Evolutionary conservation across 2,113 vertebrate genomes (phyloP).

Genomic region (Siniperca chuatsi): DNA sequence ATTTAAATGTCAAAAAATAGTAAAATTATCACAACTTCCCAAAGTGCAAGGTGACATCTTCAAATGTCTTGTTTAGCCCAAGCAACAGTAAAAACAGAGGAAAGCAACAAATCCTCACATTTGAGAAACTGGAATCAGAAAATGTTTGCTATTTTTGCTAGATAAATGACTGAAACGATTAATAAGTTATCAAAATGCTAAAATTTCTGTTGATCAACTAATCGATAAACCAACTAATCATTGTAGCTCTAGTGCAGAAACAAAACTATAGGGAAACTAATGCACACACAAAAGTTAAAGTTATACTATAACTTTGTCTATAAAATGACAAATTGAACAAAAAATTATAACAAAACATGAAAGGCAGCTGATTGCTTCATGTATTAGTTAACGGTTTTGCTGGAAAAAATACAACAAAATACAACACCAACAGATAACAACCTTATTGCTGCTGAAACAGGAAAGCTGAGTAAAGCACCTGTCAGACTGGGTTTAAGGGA

Average conservation of each 20-base stretch:
- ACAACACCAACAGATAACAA: slow-evolving; percentile 16
- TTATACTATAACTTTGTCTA: neutral
- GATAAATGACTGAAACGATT: neutral
- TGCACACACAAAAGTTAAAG: neutral
- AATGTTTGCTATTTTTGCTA: neutral
- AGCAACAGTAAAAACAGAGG: neutral
- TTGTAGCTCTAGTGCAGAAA: neutral
- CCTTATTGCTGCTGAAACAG: slow-evolving; percentile 36
- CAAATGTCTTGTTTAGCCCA: neutral
- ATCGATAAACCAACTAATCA: neutral
- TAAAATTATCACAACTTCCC: neutral
- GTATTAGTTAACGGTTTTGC: neutral
- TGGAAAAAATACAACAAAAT: neutral
- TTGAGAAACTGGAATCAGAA: neutral
- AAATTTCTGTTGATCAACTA: neutral
- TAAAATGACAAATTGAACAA: neutral
- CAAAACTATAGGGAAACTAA: neutral
- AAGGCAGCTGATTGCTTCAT: neutral
- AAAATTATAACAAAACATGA: no score
- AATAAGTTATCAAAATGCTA: neutral
- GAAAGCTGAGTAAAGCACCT: slow-evolving; percentile 69
- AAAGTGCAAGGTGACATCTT: neutral
- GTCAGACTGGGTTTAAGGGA: slow-evolving; percentile 73
- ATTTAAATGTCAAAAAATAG: neutral
- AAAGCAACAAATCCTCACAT: neutral